Evolutionary conservation across 2,888 invertebrate genomes (phyloP).

Genomic region (Leptopilina drosophilae): DNA sequence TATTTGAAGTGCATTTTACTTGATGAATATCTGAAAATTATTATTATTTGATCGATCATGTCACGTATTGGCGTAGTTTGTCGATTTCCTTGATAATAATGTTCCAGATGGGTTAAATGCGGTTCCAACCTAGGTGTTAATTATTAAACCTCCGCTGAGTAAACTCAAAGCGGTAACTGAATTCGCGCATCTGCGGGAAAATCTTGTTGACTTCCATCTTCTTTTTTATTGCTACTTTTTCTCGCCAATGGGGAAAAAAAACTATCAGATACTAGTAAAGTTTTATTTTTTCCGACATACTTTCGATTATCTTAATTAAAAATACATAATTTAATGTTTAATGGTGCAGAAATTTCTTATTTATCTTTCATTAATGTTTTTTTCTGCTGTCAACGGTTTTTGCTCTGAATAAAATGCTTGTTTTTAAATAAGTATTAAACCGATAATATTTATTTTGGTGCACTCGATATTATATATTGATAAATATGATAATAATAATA

Average conservation of each 20-base stretch:
- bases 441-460: no score
- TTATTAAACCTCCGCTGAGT: conserved; percentile 40
- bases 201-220: conserved; percentile 25
- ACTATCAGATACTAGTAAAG: background rate
- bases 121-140: conserved; percentile 25
- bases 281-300: background rate
- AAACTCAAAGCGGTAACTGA: conserved; percentile 37
- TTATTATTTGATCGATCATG: conserved; percentile 9
- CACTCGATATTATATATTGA: no score
- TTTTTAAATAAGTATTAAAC: no score
- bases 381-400: no score
- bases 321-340: conserved; percentile 17
- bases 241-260: background rate
- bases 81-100: conserved; percentile 38
- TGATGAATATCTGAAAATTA: background rate
- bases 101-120: conserved; percentile 32
- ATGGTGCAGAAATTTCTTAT: conserved; percentile 10
- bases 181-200: conserved; percentile 26
- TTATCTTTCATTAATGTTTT: background rate
- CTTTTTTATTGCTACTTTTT: conserved; percentile 17
- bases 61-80: conserved; percentile 17
- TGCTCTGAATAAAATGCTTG: no score
- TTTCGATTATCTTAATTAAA: conserved; percentile 28
- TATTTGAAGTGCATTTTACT: background rate
- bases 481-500: no score